Evolutionary conservation across 1,140 invertebrate genomes (phyloP), one percentile per base, ranked within the genome.

Genomic region (Meloidogyne exigua): DNA sequence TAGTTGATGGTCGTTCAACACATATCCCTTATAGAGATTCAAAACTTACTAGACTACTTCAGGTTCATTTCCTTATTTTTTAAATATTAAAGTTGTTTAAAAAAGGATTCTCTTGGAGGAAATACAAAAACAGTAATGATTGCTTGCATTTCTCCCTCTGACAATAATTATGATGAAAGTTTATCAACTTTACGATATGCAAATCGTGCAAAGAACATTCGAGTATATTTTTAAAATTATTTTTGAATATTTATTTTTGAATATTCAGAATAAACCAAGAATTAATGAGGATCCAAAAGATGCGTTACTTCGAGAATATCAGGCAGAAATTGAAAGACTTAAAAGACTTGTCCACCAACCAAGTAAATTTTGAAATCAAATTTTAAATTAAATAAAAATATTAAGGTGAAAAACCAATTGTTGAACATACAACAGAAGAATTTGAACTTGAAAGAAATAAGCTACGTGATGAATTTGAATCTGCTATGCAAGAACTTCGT

Each of bases 41-140:
- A 11, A 97, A 97, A 89, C 89, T 97, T 39, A 97, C 95, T 0
- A 90, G 95, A 69, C 90, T 96, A 57, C 89, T 97, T 65, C 94
- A 96, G 89, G 91, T 90, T 89, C 82, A 26, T 57, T 63, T 44
- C 12, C 39, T 63, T 36, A 72, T 42, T n/a, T 62, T 18, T 12
- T 25, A 23, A 26, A 18, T 12, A n/a, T 10, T n/a, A 63, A 26
- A 12, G 12, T 63, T 10, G 3, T 72, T 57, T n/a, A 10, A 18
- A 4, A 44, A 62, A 72, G 80, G 94, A 96, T 89, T 96, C 94
- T 0, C 89, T 96, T 15, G 95, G 95, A 79, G 95, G 95, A 18
- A 97, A 97, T 90, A 94, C 95, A 64, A 95, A 94, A 88, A 97
- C 95, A 18, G 92, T 96, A 57, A 97, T 97, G 95, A 93, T 97